Conservation (phyloP, 2,797 vertebrate genomes). For the Bradypus variegatus region DNA sequence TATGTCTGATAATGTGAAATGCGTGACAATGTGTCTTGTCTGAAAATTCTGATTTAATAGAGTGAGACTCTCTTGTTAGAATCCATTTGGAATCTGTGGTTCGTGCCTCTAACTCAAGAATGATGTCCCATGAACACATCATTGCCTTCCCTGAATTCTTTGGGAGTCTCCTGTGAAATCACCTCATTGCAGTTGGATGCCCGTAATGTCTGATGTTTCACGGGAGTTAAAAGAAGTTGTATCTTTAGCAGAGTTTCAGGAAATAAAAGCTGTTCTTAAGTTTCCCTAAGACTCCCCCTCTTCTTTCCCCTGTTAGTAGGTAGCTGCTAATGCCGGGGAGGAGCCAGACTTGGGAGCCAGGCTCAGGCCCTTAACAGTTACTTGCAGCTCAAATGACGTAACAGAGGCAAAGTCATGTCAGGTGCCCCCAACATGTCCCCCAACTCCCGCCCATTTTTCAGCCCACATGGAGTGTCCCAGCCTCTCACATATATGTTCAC, state of each 20-base stretch:
- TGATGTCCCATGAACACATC: slow-evolving; percentile 42
- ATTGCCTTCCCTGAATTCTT: slow-evolving; percentile 35
- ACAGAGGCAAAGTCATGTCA: no score
- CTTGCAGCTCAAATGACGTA: no score
- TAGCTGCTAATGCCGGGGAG: background rate
- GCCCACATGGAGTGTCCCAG: background rate
- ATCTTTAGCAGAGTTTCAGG: background rate
- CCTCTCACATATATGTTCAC: background rate
- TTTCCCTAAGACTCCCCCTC: background rate
- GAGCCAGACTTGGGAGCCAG: background rate
- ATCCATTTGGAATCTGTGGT: slow-evolving; percentile 41
- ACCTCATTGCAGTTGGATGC: slow-evolving; percentile 37
- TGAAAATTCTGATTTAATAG: background rate
- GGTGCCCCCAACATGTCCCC: no score
- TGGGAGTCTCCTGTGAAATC: slow-evolving; percentile 38
- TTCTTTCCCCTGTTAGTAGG: background rate
- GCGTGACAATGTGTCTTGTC: background rate
- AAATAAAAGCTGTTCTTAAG: background rate
- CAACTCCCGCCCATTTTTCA: background rate
- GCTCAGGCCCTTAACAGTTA: background rate
- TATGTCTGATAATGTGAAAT: background rate
- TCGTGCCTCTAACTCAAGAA: slow-evolving; percentile 43
- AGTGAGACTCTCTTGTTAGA: background rate
- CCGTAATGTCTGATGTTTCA: slow-evolving; percentile 44
- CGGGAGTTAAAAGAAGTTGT: background rate